Conservation (phyloP, 2,888 invertebrate species). For the Fragum sueziense region DNA sequence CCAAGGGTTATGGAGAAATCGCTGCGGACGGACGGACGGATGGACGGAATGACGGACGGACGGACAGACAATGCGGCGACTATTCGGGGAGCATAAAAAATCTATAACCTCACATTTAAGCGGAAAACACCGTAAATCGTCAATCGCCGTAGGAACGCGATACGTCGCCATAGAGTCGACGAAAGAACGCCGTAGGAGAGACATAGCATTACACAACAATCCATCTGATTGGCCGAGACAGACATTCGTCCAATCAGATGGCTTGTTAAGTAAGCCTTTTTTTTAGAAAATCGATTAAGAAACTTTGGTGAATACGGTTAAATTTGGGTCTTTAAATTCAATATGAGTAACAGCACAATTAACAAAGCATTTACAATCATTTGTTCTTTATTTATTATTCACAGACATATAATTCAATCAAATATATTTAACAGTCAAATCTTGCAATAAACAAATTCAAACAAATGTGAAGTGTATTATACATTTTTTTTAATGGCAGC, state of each 20-base stretch:
- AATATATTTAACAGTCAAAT: neutral
- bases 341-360: neutral
- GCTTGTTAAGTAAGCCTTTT: neutral
- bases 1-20: neutral
- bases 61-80: too few species aligned
- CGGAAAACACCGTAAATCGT: neutral
- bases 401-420: neutral
- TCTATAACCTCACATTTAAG: too few species aligned
- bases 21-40: neutral
- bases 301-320: neutral
- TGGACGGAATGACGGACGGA: too few species aligned
- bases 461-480: too few species aligned
- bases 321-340: neutral
- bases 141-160: neutral
- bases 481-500: too few species aligned
- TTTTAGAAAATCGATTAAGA: neutral
- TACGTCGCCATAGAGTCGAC: neutral
- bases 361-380: neutral
- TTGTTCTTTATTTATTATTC: neutral
- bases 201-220: neutral
- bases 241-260: neutral
- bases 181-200: neutral
- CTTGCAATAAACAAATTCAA: neutral
- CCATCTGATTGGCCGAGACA: neutral
- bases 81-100: neutral